These are phyloP conservation scores for Meteorus sp. DNA, from an alignment of 1,140 invertebrate genomes.

Conservation along the genomic window DNA sequence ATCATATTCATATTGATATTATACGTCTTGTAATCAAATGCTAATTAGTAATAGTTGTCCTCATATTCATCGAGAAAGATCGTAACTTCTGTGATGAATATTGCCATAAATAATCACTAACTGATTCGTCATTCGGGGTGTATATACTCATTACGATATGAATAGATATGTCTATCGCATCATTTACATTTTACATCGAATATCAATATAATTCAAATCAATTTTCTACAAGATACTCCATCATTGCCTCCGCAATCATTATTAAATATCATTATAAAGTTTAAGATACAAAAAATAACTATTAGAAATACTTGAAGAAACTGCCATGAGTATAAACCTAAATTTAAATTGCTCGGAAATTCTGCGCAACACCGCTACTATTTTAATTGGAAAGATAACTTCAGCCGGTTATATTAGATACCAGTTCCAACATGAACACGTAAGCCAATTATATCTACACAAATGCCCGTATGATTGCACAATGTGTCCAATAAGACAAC, in stretches of 20 bases:
- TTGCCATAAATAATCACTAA: too few relatives aligned
- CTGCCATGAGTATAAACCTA: conserved; percentile 1
- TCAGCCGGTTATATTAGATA: conserved; percentile 20
- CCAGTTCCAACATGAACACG: conserved; percentile 3
- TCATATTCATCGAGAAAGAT: too few relatives aligned
- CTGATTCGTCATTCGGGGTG: too few relatives aligned
- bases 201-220: neutral
- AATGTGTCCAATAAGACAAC: neutral
- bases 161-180: too few relatives aligned
- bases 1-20: too few relatives aligned
- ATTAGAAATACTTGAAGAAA: conserved; percentile 5
- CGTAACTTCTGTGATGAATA: too few relatives aligned
- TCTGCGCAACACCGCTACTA: neutral
- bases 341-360: neutral
- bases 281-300: neutral
- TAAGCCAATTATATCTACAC: neutral
- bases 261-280: neutral
- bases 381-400: conserved; percentile 21
- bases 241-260: too few relatives aligned
- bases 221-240: too few relatives aligned
- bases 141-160: too few relatives aligned
- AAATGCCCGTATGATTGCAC: conserved; percentile 19
- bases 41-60: too few relatives aligned
- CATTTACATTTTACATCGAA: neutral
- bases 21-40: too few relatives aligned